phyloP scores from a whole-genome alignment of 1,140 invertebrate species.

The Uloborus diversus region DNA sequence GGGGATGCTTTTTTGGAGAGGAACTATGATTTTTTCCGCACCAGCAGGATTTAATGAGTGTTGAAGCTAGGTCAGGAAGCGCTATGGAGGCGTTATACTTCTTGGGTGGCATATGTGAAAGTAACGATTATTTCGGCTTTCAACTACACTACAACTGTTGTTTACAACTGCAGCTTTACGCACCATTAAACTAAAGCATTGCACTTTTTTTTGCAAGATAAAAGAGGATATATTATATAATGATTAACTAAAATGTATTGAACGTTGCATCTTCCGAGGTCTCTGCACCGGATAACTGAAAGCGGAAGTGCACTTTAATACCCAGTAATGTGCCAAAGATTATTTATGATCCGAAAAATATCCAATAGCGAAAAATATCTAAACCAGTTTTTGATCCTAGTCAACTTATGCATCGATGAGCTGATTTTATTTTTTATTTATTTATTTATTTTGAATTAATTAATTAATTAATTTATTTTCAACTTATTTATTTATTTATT shows the following conservation, averaged over 20 bases:
- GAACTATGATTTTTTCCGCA: background rate
- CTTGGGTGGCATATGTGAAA: conserved; percentile 41
- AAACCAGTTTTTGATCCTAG: no score
- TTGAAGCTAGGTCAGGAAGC: conserved; percentile 7
- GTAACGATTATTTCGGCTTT: conserved; percentile 4
- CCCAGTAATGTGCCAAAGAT: background rate
- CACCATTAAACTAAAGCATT: background rate
- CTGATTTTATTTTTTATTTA: no score
- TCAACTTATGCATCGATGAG: no score
- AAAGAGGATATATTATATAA: background rate
- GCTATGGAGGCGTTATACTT: background rate
- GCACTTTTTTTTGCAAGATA: background rate
- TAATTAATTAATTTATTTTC: no score
- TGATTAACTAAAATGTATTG: background rate
- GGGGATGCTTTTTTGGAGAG: background rate
- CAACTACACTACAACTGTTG: conserved; percentile 12
- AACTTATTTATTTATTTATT: no score
- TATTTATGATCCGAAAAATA: background rate
- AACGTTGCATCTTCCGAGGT: background rate
- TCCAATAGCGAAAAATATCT: no score
- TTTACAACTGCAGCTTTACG: background rate
- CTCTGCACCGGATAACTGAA: background rate
- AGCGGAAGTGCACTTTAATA: background rate
- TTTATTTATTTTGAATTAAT: no score
- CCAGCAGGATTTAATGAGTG: background rate